phyloP scores from a whole-genome alignment of 2,888 invertebrate species.

The Ochropacha duplaris region DNA sequence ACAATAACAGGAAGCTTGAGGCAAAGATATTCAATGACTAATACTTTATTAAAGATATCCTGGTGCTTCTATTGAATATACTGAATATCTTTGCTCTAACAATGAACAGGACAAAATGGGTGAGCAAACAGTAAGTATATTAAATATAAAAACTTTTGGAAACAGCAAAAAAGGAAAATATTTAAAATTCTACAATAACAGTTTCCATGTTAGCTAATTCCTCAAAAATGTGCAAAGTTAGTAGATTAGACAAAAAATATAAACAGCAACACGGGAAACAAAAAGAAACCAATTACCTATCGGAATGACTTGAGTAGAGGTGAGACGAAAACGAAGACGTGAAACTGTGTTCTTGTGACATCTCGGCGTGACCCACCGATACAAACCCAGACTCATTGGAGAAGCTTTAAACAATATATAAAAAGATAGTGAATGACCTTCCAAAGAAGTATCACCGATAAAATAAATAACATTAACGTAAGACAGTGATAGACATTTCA shows the following conservation, averaged over 20 bases:
- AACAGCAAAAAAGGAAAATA: background rate
- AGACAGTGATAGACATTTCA: conserved; percentile 14
- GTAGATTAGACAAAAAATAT: conserved; percentile 14
- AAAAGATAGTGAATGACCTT: background rate
- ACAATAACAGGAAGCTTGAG: conserved; percentile 72
- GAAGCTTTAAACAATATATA: conserved; percentile 51
- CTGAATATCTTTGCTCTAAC: conserved; percentile 7
- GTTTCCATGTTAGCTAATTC: background rate
- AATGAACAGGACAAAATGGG: conserved; percentile 18
- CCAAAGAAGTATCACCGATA: background rate
- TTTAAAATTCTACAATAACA: background rate
- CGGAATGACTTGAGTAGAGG: conserved; percentile 74
- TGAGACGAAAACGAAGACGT: conserved; percentile 73
- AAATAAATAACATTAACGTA: background rate
- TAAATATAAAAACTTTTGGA: background rate
- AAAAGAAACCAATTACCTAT: conserved; percentile 58
- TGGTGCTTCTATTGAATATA: background rate
- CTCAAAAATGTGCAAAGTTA: background rate
- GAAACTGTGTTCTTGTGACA: conserved; percentile 73
- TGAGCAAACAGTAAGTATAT: background rate
- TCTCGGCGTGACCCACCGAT: conserved; percentile 76
- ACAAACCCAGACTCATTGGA: conserved; percentile 81
- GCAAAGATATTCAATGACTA: conserved; percentile 25
- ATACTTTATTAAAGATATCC: background rate
- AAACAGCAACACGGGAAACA: conserved; percentile 23